phyloP scores from a whole-genome alignment of 2,113 vertebrate species.

The Mormoops blainvillei region DNA sequence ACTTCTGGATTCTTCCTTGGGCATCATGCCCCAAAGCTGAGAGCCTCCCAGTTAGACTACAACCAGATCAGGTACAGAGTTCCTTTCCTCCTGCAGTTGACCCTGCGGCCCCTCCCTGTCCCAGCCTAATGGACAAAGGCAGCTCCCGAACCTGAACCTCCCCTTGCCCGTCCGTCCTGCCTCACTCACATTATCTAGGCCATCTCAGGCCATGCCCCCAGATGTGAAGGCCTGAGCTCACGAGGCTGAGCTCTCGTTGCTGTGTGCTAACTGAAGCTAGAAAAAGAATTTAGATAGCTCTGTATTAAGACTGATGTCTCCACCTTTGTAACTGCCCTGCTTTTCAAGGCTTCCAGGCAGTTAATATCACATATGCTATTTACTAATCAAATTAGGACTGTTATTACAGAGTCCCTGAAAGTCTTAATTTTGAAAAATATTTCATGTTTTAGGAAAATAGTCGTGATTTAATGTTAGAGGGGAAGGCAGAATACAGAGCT shows the following conservation, averaged over 20 bases:
- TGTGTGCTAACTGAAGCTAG: not conserved
- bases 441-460: slow-evolving; percentile 34
- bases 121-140: not conserved
- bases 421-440: slow-evolving; percentile 30
- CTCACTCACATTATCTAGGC: not conserved
- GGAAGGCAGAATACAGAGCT: slow-evolving; percentile 7
- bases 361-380: not conserved
- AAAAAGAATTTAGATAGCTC: not conserved
- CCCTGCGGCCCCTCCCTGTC: no score
- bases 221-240: not conserved
- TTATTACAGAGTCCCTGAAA: not conserved
- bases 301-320: not conserved
- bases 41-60: not conserved
- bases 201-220: not conserved
- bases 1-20: not conserved
- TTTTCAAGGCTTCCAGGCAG: not conserved
- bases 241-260: not conserved
- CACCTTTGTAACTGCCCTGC: not conserved
- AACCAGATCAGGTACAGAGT: not conserved
- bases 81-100: not conserved
- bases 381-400: not conserved
- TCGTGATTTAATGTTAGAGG: not conserved
- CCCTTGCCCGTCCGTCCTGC: not conserved
- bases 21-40: not conserved
- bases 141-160: not conserved